Percentiles rank a stretch among this genome's conserved stretches.
phyloP scores from a whole-genome alignment of 2,888 invertebrate genomes.

The Antitype chi region DNA sequence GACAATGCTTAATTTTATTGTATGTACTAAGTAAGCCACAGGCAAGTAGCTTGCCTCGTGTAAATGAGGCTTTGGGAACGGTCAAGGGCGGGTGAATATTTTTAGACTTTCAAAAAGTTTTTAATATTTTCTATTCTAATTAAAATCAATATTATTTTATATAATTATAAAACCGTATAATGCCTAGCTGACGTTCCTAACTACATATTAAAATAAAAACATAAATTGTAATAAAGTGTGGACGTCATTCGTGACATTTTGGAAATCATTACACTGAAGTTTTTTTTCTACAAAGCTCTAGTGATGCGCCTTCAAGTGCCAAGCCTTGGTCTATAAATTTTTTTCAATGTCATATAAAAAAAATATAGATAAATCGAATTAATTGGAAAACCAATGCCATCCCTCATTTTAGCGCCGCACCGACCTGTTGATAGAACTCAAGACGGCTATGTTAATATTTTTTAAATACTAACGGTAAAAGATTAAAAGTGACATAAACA shows the following conservation, averaged over 20 bases:
- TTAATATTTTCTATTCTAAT: no score
- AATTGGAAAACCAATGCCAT: conserved; percentile 24
- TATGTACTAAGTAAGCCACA: background rate
- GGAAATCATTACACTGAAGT: background rate
- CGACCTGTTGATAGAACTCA: conserved; percentile 3
- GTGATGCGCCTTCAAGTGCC: background rate
- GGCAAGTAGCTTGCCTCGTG: background rate
- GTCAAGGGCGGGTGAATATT: background rate
- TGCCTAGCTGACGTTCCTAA: background rate
- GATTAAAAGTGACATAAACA: conserved; percentile 27
- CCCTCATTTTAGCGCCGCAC: conserved; percentile 15
- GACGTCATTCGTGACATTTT: background rate
- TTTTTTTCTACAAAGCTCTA: background rate
- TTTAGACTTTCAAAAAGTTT: background rate
- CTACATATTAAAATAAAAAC: background rate
- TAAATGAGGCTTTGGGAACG: background rate
- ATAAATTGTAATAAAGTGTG: background rate
- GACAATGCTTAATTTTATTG: background rate
- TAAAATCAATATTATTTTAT: no score
- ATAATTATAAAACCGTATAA: no score
- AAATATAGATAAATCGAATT: background rate
- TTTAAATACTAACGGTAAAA: conserved; percentile 25
- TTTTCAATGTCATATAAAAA: conserved; percentile 16
- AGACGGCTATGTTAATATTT: conserved; percentile 19
- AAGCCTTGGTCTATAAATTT: conserved; percentile 4